Evolutionary conservation across 2,113 vertebrate genomes (phyloP).

Genomic region (Litocranius walleri): DNA sequence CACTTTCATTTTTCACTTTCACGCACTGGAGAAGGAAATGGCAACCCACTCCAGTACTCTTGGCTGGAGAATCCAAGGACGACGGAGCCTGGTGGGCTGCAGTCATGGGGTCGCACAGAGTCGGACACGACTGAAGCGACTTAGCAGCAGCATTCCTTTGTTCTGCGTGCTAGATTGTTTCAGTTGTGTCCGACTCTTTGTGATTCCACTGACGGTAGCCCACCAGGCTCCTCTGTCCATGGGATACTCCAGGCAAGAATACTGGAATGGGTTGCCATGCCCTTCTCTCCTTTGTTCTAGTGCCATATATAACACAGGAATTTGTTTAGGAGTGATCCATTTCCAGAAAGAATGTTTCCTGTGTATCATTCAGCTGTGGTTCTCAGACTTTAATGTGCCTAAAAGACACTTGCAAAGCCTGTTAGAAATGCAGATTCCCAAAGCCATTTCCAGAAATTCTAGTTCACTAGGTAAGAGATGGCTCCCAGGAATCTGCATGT

Average conservation of each 20-base stretch:
- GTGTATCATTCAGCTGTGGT: neutral
- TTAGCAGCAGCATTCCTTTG: neutral
- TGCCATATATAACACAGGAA: neutral
- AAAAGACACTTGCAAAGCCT: neutral
- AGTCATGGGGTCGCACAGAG: too few relatives aligned
- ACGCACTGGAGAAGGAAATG: too few relatives aligned
- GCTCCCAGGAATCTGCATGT: neutral
- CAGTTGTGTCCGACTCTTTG: neutral
- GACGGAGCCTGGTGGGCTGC: too few relatives aligned
- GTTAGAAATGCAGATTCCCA: neutral
- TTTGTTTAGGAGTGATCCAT: neutral
- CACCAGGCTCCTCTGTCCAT: neutral
- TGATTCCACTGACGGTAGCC: neutral
- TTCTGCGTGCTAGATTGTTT: neutral
- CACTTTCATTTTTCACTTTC: too few relatives aligned
- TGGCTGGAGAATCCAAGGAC: too few relatives aligned
- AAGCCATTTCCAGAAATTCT: neutral
- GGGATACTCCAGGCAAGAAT: neutral
- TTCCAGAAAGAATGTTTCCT: neutral
- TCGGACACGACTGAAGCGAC: too few relatives aligned
- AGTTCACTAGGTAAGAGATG: neutral
- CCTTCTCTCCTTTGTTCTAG: neutral
- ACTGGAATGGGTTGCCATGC: neutral
- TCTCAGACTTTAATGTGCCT: neutral
- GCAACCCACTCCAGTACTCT: too few relatives aligned